Evolutionary conservation across 2,797 vertebrate genomes (phyloP).

Genomic region (Lerista edwardsae): DNA sequence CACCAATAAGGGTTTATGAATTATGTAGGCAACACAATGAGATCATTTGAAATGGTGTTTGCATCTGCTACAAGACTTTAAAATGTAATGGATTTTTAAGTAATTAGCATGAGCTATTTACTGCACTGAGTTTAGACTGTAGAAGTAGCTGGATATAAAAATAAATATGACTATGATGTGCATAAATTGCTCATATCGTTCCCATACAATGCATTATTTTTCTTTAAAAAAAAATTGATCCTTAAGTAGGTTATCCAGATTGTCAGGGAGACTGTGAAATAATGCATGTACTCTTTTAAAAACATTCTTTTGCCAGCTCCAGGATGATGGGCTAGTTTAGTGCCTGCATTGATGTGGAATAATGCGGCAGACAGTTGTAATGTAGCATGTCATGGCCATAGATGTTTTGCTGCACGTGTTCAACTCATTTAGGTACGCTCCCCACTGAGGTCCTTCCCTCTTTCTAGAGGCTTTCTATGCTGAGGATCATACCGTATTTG

Average conservation of each 20-base stretch:
- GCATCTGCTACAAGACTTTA: conserved; percentile 74
- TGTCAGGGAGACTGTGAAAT: conserved; percentile 69
- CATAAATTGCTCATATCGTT: conserved; percentile 76
- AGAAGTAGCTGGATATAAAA: conserved; percentile 77
- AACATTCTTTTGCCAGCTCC: conserved; percentile 58
- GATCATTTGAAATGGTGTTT: conserved; percentile 75
- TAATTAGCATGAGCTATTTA: conserved; percentile 80
- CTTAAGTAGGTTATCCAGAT: conserved; percentile 65
- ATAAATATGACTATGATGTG: conserved; percentile 80
- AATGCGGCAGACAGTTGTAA: conserved; percentile 57
- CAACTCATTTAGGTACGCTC: conserved; percentile 32
- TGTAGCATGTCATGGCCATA: conserved; percentile 55
- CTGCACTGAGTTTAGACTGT: conserved; percentile 73
- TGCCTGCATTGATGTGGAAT: conserved; percentile 61
- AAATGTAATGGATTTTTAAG: conserved; percentile 77
- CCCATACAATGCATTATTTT: conserved; percentile 72
- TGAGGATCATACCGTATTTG: neutral
- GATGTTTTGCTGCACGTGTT: conserved; percentile 29
- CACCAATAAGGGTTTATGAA: conserved; percentile 68
- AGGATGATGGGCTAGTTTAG: conserved; percentile 51
- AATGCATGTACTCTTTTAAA: conserved; percentile 54
- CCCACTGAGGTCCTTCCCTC: conserved; percentile 29
- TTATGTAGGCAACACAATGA: conserved; percentile 69
- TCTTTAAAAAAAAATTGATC: conserved; percentile 51
- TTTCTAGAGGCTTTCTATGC: neutral